Conservation (phyloP, 2,888 invertebrate genomes). For the Abrostola triplasia region DNA sequence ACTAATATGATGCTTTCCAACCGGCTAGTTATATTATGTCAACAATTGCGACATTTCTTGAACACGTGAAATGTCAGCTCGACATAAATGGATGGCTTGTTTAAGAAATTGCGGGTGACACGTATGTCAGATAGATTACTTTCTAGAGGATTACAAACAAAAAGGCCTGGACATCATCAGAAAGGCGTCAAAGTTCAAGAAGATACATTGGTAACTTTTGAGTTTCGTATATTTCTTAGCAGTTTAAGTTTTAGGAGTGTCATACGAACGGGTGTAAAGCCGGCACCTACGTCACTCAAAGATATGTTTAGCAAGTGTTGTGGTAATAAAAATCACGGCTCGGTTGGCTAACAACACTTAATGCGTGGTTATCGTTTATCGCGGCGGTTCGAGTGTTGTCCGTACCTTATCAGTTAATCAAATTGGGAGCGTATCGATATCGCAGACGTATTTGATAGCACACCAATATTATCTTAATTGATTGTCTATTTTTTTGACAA, state of each 20-base stretch:
- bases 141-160: background rate
- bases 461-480: conserved; percentile 85
- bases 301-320: conserved; percentile 76
- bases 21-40: conserved; percentile 15
- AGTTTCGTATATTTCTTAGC: no score
- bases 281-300: conserved; percentile 63
- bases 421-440: conserved; percentile 86
- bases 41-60: conserved; percentile 36
- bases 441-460: conserved; percentile 80
- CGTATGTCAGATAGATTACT: background rate
- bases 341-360: conserved; percentile 83
- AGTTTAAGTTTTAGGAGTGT: conserved; percentile 8
- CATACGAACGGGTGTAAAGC: conserved; percentile 42
- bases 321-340: conserved; percentile 85
- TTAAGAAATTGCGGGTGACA: conserved; percentile 11
- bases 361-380: conserved; percentile 82
- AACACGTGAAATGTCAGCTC: conserved; percentile 32
- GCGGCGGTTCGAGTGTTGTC: conserved; percentile 83
- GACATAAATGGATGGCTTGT: conserved; percentile 11
- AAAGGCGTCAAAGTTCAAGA: no score
- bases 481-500: conserved; percentile 83
- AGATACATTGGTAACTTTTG: no score
- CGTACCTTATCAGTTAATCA: conserved; percentile 84
- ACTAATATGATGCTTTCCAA: conserved; percentile 17
- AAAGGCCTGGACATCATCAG: no score